Evolutionary conservation across 2,113 vertebrate species (phyloP).

Genomic region (Poeciliopsis occidentalis): DNA sequence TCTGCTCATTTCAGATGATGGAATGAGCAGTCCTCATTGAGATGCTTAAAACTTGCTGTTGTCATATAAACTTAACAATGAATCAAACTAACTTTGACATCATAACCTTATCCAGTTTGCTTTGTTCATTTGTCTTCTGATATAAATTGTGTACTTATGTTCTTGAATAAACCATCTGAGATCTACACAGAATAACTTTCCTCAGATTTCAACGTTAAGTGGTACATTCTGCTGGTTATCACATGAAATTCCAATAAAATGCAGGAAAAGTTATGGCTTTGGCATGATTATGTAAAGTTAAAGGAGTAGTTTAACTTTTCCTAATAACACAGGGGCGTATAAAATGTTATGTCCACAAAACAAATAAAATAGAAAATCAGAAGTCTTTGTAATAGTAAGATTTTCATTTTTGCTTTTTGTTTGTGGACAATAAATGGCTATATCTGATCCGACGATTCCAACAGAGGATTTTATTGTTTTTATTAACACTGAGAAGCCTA

Average conservation of each 20-base stretch:
- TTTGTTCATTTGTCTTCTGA: neutral
- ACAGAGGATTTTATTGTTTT: conserved; percentile 6
- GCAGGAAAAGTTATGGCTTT: neutral
- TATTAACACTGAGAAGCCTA: neutral
- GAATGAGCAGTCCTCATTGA: no score
- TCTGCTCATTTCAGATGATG: no score
- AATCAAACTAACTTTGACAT: no score
- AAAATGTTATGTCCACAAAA: neutral
- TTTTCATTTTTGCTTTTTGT: conserved; percentile 5
- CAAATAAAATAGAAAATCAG: neutral
- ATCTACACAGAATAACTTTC: no score
- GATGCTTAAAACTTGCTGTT: no score
- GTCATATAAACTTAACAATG: no score
- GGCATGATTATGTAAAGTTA: neutral
- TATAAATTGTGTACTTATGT: no score
- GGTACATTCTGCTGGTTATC: neutral
- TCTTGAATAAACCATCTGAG: no score
- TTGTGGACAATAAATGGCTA: conserved; percentile 31
- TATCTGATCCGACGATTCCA: conserved; percentile 12
- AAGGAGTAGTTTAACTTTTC: no score
- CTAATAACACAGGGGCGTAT: no score
- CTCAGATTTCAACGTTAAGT: no score
- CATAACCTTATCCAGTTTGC: neutral
- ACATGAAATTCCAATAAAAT: neutral
- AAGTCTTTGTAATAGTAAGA: neutral